Conservation (phyloP, 2,888 invertebrate genomes). For the Dendrolimus houi region DNA sequence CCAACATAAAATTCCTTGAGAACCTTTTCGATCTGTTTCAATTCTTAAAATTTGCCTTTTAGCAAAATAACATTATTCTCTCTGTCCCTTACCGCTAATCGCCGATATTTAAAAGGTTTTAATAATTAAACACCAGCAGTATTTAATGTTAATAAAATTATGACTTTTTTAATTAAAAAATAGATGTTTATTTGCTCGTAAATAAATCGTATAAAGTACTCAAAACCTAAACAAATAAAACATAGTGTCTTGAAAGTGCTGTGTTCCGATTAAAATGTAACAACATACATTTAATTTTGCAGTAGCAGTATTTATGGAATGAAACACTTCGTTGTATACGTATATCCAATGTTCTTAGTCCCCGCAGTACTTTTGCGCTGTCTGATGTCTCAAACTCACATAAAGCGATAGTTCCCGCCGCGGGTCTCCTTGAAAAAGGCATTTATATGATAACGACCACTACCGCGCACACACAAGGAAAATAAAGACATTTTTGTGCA, state of each 20-base stretch:
- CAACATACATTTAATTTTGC: background rate
- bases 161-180: too few relatives aligned
- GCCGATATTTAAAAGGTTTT: background rate
- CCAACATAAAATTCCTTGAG: constrained; percentile 60
- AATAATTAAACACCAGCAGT: background rate
- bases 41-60: constrained; percentile 52
- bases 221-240: too few relatives aligned
- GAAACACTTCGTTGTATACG: too few relatives aligned
- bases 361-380: constrained; percentile 5
- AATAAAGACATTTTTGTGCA: constrained; percentile 24
- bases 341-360: background rate
- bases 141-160: too few relatives aligned
- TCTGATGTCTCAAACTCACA: constrained; percentile 32
- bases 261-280: too few relatives aligned
- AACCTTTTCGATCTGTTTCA: constrained; percentile 67
- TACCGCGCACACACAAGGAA: constrained; percentile 29
- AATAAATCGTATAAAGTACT: too few relatives aligned
- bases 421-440: constrained; percentile 32
- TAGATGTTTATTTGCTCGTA: too few relatives aligned
- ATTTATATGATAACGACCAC: constrained; percentile 32
- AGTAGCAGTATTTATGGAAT: background rate
- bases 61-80: constrained; percentile 11
- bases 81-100: background rate
- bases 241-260: too few relatives aligned
- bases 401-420: constrained; percentile 34